Evolutionary conservation across 1,140 invertebrate species (phyloP), one percentile per base, ranked within the genome.

Genomic region (Drosophila erecta): DNA sequence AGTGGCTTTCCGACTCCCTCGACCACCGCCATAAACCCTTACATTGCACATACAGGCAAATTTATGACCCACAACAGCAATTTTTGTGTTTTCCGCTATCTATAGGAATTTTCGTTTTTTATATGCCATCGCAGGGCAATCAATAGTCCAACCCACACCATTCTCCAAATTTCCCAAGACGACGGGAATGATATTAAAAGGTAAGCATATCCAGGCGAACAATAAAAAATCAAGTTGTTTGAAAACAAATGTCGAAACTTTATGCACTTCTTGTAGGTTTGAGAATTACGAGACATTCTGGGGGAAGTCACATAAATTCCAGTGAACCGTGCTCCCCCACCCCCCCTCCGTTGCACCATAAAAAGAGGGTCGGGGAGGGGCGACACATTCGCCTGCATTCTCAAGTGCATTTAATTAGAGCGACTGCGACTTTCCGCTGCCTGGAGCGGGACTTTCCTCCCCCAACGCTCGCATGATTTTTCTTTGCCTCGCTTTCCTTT

Each of bases 371-470:
- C 30, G 30, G 7, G 30, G 7, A 2, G 30, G 8, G 8, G 8
- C 8, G 8, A 30, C 30, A 30, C 30, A 30, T 30, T 30, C 30
- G 30, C 54, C 37, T 50, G 66, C 76, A 84, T 84, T 77, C 81
- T 86, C 83, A 87, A 86, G 81, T 86, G 81, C 83, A 81, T 86
- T 86, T 86, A 87, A 86, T 86, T 86, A 86, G 81, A 78, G 66
- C 56, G 56, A 33, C 55, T 37, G 56, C 78, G 67, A 57, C 76
- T 84, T 72, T 66, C 33, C 76, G 30, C 75, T 47, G 59, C 55
- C 43, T 54, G 66, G 64, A 53, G 62, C 43, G 44, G 49, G 14
- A 61, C 60, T 47, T 56, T 11, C 50, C 58, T 15, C 44, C 41
- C 22, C 56, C 12, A 10, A 15, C 56, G 8, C 35, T 40, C 20